Percentiles rank a stretch among this genome's conserved stretches.
phyloP scores from a whole-genome alignment of 2,113 vertebrate species.

The Phrynosoma platyrhinos region DNA sequence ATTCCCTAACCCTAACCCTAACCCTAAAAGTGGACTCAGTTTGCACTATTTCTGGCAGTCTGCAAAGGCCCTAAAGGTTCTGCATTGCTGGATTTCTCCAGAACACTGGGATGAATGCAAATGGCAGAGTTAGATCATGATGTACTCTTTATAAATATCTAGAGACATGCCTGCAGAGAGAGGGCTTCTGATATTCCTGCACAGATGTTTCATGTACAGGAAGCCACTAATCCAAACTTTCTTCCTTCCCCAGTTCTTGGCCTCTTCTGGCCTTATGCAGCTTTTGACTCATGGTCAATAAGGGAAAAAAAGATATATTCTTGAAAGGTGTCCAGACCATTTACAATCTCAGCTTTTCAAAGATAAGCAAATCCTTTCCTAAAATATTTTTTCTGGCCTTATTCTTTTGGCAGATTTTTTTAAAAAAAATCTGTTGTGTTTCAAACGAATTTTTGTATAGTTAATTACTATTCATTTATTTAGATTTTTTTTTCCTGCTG shows the following conservation, averaged over 20 bases:
- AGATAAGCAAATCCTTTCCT: conserved; percentile 15
- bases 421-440: not conserved
- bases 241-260: conserved; percentile 49
- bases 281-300: conserved; percentile 57
- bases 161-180: not conserved
- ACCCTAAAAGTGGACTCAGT: too few relatives aligned
- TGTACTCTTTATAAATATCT: not conserved
- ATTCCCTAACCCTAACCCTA: too few relatives aligned
- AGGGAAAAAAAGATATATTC: conserved; percentile 42
- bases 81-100: not conserved
- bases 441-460: conserved; percentile 1
- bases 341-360: conserved; percentile 38
- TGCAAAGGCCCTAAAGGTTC: too few relatives aligned
- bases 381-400: not conserved
- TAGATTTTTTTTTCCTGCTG: not conserved
- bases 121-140: not conserved
- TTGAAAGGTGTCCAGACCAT: conserved; percentile 28
- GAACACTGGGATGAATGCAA: not conserved
- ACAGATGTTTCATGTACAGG: conserved; percentile 73
- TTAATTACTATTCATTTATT: not conserved
- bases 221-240: conserved; percentile 65
- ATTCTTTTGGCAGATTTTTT: conserved; percentile 11
- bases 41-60: too few relatives aligned
- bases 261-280: conserved; percentile 41
- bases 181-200: not conserved